These are phyloP conservation scores for Amphipoea oculea DNA, from an alignment of 2,888 invertebrate genomes.

Conservation along the genomic window DNA sequence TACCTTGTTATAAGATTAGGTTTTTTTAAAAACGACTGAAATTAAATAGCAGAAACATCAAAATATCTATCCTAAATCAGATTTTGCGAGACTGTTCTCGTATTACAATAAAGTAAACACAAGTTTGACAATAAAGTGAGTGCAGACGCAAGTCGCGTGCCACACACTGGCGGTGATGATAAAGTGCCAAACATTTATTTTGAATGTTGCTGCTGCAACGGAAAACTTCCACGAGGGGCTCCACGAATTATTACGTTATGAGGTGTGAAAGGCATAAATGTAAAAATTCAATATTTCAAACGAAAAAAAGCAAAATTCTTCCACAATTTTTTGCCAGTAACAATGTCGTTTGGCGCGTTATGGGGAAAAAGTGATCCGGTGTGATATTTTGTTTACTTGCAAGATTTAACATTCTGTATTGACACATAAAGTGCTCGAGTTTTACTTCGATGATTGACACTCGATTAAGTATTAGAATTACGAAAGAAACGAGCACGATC, in stretches of 20 bases:
- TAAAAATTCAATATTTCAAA: slow-evolving; percentile 90
- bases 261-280: slow-evolving; percentile 90
- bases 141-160: slow-evolving; percentile 66
- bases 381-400: slow-evolving; percentile 56
- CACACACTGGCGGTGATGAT: slow-evolving; percentile 81
- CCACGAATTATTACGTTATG: slow-evolving; percentile 90
- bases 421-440: slow-evolving; percentile 11
- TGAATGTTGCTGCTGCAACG: slow-evolving; percentile 87
- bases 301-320: slow-evolving; percentile 82
- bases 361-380: slow-evolving; percentile 58
- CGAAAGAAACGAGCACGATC: slow-evolving; percentile 9
- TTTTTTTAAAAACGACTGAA: background rate
- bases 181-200: slow-evolving; percentile 90
- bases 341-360: slow-evolving; percentile 78
- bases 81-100: background rate
- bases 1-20: background rate
- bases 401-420: slow-evolving; percentile 48
- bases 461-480: slow-evolving; percentile 19
- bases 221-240: slow-evolving; percentile 85
- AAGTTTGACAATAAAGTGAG: slow-evolving; percentile 70
- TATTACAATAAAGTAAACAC: slow-evolving; percentile 44
- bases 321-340: slow-evolving; percentile 79
- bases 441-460: slow-evolving; percentile 15
- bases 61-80: background rate
- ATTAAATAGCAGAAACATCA: background rate